Base-by-base conservation (phyloP, 2,797 vertebrate genomes). In the Sphaeramia orbicularis region DNA sequence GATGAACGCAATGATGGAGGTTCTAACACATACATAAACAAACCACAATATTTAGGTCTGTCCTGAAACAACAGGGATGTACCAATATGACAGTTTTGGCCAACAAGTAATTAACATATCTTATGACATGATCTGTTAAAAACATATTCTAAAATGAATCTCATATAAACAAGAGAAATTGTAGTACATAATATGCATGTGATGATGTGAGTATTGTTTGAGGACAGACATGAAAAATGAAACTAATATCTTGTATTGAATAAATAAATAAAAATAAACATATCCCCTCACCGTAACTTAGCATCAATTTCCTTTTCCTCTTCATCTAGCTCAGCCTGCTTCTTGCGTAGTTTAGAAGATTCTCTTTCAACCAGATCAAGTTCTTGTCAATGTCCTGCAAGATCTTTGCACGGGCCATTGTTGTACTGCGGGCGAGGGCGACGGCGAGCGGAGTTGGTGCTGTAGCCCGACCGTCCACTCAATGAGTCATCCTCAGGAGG, bases 241-340 rank as follows among this genome's bases (percentile, higher is more conserved):
- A 35, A 35, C 32, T 3, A 1, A 35, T 35, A 35, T 35, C 9
- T 10, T 35, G 32, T 10, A 35, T 35, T 35, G 35, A 27, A 19
- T 5, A 5, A 14, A 21, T 14, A 13, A 14, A 21, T 4, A 6
- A 2, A 7, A 8, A 7, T n/a, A 61, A 51, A 66, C 70, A 15
- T n/a, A 32, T 14, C 8, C 61, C 70, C 80, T 91, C 59, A 93
- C 92, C 92, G 92, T 64, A 99, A 81, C 58, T 99, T 99, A 72
- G 98, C 98, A 76, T 99, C 98, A 74, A 99, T 99, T 87, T 99
- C 98, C 83, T 99, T 99, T 86, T 99, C 98, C 70, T 99, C 98
- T 87, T 99, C 98, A 84, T 99, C 98, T 60, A 99, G 92, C 85
- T 99, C 98, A 68, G 98, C 98, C 89, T 99, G 98, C 85, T 99